These are phyloP conservation scores for Sebastes flavidus DNA, from an alignment of 2,797 vertebrate genomes.

Conservation along the genomic window DNA sequence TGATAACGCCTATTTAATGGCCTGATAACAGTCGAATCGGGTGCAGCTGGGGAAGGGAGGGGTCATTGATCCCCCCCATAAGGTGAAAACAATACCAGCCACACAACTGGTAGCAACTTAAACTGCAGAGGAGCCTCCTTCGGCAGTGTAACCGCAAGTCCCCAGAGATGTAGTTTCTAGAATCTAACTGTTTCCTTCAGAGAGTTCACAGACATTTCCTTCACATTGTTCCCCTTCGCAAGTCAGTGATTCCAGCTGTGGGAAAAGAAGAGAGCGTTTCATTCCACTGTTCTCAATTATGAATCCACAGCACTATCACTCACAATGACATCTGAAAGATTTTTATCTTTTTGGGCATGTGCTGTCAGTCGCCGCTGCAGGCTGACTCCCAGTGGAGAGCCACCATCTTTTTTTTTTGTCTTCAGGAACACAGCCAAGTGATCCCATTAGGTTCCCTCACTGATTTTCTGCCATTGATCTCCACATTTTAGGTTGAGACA, in stretches of 20 bases:
- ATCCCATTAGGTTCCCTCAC: constrained; percentile 49
- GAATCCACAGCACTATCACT: constrained; percentile 42
- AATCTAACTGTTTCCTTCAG: constrained; percentile 27
- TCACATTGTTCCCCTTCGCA: background rate
- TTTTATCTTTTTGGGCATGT: constrained; percentile 32
- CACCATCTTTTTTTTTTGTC: constrained; percentile 2
- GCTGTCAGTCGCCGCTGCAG: constrained; percentile 49
- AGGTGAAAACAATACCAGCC: too few species aligned
- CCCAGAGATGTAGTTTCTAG: constrained; percentile 13
- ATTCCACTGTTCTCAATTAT: constrained; percentile 51
- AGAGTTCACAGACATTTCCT: constrained; percentile 13
- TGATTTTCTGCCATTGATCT: constrained; percentile 43
- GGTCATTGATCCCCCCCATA: rapidly evolving
- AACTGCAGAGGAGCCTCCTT: constrained; percentile 6
- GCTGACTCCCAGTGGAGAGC: constrained; percentile 40
- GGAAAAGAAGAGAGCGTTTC: constrained; percentile 15
- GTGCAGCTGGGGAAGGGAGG: too few species aligned
- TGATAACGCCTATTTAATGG: too few species aligned
- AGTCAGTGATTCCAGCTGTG: constrained; percentile 35
- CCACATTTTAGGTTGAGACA: constrained; percentile 15
- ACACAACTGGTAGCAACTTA: background rate
- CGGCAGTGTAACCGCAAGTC: background rate
- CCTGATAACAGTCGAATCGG: too few species aligned
- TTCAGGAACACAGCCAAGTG: constrained; percentile 45
- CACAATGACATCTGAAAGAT: constrained; percentile 47